A percentile compares a stretch with the other conserved stretches of the same genome.
Evolutionary conservation across 2,797 vertebrate genomes (phyloP).

Genomic region (Florisuga fusca): DNA sequence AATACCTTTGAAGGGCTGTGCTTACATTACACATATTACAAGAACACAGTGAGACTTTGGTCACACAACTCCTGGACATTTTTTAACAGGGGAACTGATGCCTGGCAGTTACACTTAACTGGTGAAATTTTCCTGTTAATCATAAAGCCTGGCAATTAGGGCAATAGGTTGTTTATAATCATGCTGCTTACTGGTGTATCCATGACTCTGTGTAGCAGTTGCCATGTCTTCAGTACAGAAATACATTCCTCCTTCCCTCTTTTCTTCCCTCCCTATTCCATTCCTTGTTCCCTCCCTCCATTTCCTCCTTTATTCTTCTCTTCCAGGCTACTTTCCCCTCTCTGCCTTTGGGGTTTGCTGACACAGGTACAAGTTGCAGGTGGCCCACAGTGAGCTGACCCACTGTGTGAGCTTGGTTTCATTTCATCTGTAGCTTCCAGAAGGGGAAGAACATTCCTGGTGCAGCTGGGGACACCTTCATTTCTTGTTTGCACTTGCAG

Average conservation of each 20-base stretch:
- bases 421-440: background rate
- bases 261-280: no score
- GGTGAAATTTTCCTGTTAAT: background rate
- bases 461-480: background rate
- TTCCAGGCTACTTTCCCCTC: rapidly evolving
- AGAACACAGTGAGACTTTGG: background rate
- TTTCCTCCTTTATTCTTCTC: no score
- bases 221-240: background rate
- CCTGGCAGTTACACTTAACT: background rate
- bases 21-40: background rate
- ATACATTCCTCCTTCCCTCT: background rate
- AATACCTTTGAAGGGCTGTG: background rate
- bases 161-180: background rate
- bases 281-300: no score
- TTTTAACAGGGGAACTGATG: background rate
- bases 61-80: background rate
- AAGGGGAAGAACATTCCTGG: background rate
- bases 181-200: background rate
- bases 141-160: background rate
- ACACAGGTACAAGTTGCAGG: background rate
- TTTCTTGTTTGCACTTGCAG: background rate
- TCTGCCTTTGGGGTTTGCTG: background rate
- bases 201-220: background rate
- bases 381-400: background rate
- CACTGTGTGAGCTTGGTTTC: background rate